Percentiles rank a stretch among this genome's conserved stretches.
These are phyloP conservation scores for Drosophila busckii DNA, from an alignment of 1,140 invertebrate species.

Conservation along the genomic window DNA sequence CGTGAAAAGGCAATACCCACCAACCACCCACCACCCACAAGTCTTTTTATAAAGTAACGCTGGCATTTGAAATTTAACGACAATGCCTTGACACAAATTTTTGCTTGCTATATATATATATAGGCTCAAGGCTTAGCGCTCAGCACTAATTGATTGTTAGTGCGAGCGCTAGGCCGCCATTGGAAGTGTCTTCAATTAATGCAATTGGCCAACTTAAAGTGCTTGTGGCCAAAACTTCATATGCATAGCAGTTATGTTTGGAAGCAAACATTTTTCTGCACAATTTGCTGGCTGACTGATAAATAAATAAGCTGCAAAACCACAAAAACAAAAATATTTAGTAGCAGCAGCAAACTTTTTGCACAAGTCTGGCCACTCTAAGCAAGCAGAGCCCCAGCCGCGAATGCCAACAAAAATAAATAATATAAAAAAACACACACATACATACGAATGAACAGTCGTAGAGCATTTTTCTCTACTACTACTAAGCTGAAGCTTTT, in stretches of 20 bases:
- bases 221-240: background rate
- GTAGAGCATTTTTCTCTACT: constrained; percentile 62
- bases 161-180: constrained; percentile 16
- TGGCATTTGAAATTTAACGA: constrained; percentile 39
- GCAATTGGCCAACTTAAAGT: constrained; percentile 9
- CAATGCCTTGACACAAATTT: constrained; percentile 57
- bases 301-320: constrained; percentile 31
- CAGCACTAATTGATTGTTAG: constrained; percentile 52
- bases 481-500: constrained; percentile 72
- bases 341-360: too few species aligned
- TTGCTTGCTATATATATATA: constrained; percentile 3
- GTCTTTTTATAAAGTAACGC: constrained; percentile 8
- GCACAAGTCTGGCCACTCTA: constrained; percentile 51
- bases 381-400: constrained; percentile 48
- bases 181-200: constrained; percentile 19
- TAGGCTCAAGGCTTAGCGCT: constrained; percentile 14
- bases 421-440: background rate
- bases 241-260: too few species aligned
- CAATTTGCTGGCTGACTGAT: constrained; percentile 12
- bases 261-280: constrained; percentile 2
- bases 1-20: constrained; percentile 43
- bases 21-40: background rate
- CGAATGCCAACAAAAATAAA: constrained; percentile 46
- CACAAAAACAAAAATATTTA: constrained; percentile 22
- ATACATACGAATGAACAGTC: constrained; percentile 8